phyloP scores from a whole-genome alignment of 2,113 vertebrate genomes.

The Ctenomys sociabilis region DNA sequence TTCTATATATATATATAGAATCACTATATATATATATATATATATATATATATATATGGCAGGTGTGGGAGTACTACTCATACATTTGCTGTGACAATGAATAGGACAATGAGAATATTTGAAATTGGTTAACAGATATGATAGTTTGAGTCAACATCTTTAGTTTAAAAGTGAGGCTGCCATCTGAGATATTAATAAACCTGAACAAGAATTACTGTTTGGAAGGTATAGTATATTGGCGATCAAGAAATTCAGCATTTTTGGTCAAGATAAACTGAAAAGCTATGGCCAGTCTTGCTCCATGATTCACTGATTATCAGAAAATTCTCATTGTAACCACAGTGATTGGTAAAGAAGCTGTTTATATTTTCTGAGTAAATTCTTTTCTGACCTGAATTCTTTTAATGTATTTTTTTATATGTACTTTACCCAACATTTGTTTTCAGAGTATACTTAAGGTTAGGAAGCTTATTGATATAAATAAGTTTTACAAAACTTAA shows the following conservation, averaged over 20 bases:
- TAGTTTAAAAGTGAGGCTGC: neutral
- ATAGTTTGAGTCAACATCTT: conserved; percentile 1
- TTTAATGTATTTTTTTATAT: conserved; percentile 4
- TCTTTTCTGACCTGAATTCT: neutral
- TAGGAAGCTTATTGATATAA: neutral
- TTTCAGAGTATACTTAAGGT: neutral
- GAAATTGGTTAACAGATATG: neutral
- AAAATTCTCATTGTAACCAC: neutral
- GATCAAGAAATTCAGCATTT: neutral
- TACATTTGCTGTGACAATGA: neutral
- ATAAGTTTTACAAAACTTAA: conserved; percentile 18
- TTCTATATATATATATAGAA: neutral
- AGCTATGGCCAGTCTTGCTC: neutral
- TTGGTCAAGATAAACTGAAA: neutral
- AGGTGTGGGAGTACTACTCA: neutral
- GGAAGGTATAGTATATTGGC: neutral
- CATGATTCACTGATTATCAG: neutral
- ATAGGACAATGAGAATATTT: neutral
- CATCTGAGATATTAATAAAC: neutral
- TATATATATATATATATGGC: neutral
- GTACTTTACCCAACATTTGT: conserved; percentile 23
- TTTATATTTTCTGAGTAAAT: conserved; percentile 7
- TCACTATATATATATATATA: neutral
- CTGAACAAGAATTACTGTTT: neutral
- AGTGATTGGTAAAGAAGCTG: neutral